These are phyloP conservation scores for Nothocercus nigrocapillus DNA, from an alignment of 2,113 vertebrate species.

Conservation along the genomic window DNA sequence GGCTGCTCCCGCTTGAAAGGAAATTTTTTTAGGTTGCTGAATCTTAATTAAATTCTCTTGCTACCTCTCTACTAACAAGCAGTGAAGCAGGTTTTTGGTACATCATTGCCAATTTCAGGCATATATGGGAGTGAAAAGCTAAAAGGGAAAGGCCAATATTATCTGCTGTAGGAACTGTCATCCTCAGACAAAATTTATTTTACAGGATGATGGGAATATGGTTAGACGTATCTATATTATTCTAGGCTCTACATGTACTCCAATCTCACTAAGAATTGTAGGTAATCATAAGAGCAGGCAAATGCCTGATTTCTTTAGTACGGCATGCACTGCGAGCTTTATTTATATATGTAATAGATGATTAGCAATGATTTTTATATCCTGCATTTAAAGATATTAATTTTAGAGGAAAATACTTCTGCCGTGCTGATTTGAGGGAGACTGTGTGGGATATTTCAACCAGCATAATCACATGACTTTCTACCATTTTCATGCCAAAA, in stretches of 20 bases:
- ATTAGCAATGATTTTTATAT: constrained; percentile 10
- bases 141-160: background rate
- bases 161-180: background rate
- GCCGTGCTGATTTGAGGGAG: background rate
- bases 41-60: background rate
- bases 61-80: background rate
- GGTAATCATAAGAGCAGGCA: background rate
- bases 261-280: background rate
- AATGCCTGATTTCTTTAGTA: background rate
- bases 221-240: background rate
- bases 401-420: constrained; percentile 13
- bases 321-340: background rate
- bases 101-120: background rate
- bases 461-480: constrained; percentile 14
- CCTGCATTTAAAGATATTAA: background rate
- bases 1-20: background rate
- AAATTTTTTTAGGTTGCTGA: background rate
- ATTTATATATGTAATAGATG: background rate
- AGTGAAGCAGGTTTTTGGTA: background rate
- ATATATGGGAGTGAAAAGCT: background rate
- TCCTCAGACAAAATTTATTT: background rate
- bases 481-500: background rate
- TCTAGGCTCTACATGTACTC: background rate
- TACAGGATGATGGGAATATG: background rate
- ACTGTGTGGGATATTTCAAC: background rate